These are phyloP conservation scores for Sylvilagus floridanus DNA, from an alignment of 2,797 vertebrate genomes.

Conservation along the genomic window DNA sequence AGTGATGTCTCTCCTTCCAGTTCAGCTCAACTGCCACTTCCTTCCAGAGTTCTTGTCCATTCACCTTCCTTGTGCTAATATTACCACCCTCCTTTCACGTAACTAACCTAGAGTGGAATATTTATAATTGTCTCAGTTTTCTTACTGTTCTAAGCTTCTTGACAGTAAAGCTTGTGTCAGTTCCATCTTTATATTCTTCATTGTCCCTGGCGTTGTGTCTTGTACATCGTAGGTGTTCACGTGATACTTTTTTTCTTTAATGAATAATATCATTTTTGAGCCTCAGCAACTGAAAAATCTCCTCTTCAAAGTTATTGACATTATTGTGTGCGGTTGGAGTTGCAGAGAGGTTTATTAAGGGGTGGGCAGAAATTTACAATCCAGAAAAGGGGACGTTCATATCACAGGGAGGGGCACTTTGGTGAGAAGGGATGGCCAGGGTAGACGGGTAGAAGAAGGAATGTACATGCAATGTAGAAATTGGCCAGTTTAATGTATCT, in stretches of 20 bases:
- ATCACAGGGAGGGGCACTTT: too few relatives aligned
- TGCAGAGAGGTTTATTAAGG: not conserved
- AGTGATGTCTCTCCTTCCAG: not conserved
- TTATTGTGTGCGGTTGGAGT: not conserved
- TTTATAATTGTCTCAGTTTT: not conserved
- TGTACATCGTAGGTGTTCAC: not conserved
- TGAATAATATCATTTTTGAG: not conserved
- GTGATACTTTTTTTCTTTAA: not conserved
- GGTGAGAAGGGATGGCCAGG: not conserved
- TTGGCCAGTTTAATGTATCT: not conserved
- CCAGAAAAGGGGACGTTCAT: not conserved
- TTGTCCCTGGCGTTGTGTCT: not conserved
- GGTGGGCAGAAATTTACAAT: not conserved
- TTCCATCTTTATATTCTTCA: not conserved
- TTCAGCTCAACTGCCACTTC: not conserved
- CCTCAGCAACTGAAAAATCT: not conserved
- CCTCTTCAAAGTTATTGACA: not conserved
- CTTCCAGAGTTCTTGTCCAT: not conserved
- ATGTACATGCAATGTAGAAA: not conserved
- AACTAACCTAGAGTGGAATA: not conserved
- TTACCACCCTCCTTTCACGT: not conserved
- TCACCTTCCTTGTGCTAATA: not conserved
- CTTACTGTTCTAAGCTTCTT: constrained; percentile 13
- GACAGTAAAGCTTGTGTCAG: not conserved
- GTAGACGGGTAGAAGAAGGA: not conserved